These are phyloP conservation scores for Catamblyrhynchus diadema DNA, from an alignment of 2,797 vertebrate genomes.

Conservation along the genomic window DNA sequence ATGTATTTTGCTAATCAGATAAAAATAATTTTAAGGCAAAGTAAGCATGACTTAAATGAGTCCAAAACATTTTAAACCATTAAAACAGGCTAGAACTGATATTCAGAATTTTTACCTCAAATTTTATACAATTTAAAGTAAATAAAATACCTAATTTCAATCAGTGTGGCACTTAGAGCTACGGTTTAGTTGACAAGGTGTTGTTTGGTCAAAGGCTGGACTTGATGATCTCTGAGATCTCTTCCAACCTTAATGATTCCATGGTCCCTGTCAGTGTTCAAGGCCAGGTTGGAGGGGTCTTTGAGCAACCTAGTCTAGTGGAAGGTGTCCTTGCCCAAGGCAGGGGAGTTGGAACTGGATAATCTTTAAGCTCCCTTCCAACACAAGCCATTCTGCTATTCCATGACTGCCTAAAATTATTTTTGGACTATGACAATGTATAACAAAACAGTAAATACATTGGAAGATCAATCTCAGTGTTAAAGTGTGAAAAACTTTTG, in stretches of 20 bases:
- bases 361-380: neutral
- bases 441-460: neutral
- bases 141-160: neutral
- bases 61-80: neutral
- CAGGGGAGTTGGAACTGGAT: neutral
- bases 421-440: neutral
- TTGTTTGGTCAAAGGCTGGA: neutral
- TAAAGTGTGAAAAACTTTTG: neutral
- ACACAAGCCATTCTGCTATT: neutral
- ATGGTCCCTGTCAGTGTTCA: neutral
- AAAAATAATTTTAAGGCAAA: slow-evolving; percentile 5
- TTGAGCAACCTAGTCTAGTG: neutral
- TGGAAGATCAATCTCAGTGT: neutral
- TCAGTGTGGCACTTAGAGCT: neutral
- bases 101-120: neutral
- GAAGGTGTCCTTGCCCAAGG: neutral
- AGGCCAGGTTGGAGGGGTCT: neutral
- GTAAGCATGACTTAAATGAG: neutral
- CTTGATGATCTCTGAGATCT: neutral
- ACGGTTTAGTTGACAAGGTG: neutral
- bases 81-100: neutral
- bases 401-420: neutral
- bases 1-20: neutral
- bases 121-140: neutral
- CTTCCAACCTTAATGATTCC: neutral